Conservation (phyloP, 1,140 invertebrate genomes). For the Pseudachorutes palmiensis region DNA sequence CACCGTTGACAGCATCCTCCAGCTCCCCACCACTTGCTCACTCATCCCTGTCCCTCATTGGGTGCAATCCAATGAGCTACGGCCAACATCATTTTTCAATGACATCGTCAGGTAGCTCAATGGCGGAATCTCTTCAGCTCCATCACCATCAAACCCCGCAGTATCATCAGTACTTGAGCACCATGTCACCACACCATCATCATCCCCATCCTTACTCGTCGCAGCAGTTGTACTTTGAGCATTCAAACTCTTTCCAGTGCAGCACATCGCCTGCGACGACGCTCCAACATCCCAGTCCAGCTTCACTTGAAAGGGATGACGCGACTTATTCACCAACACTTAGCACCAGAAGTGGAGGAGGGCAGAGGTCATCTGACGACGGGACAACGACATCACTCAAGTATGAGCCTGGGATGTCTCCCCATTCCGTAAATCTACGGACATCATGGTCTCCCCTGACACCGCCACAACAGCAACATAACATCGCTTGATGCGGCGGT, state of each 20-base stretch:
- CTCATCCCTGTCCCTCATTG: neutral
- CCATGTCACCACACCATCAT: slow-evolving; percentile 19
- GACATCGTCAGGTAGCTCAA: neutral
- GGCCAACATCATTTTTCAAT: too few relatives aligned
- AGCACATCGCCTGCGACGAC: too few relatives aligned
- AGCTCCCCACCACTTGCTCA: slow-evolving; percentile 7
- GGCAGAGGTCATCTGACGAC: neutral
- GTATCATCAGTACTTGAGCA: slow-evolving; percentile 8
- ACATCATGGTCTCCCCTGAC: slow-evolving; percentile 33
- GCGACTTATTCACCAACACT: too few relatives aligned
- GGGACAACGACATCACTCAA: neutral
- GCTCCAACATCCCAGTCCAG: too few relatives aligned
- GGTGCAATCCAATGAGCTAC: too few relatives aligned
- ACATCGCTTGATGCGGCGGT: neutral
- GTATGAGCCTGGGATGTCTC: neutral
- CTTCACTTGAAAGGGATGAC: too few relatives aligned
- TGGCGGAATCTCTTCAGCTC: too few relatives aligned
- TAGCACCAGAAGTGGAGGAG: too few relatives aligned
- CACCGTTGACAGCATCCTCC: too few relatives aligned
- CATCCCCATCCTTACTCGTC: slow-evolving; percentile 13
- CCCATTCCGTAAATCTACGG: neutral
- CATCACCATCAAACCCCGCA: slow-evolving; percentile 11
- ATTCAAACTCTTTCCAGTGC: too few relatives aligned
- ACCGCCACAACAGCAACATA: slow-evolving; percentile 20
- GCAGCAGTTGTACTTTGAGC: slow-evolving; percentile 7